A percentile compares a stretch with the other conserved stretches of the same genome.
Evolutionary conservation across 2,113 vertebrate genomes (phyloP).

Genomic region (Hippocampus abdominalis): DNA sequence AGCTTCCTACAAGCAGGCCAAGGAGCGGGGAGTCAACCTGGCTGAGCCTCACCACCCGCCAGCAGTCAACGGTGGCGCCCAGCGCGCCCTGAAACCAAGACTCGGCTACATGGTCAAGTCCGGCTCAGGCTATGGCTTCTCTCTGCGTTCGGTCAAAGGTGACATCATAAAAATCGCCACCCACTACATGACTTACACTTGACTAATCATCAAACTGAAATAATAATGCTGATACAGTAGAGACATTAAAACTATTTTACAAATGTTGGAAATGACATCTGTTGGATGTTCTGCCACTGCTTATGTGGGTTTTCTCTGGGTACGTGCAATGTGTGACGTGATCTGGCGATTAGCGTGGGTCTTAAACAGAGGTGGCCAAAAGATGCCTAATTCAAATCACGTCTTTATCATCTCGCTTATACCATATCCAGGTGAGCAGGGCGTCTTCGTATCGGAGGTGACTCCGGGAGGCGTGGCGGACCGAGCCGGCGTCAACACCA

Average conservation of each 20-base stretch:
- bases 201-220: too few species aligned
- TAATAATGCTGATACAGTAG: too few species aligned
- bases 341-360: too few species aligned
- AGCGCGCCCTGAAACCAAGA: constrained; percentile 65
- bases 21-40: constrained; percentile 69
- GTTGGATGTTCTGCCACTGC: too few species aligned
- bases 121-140: constrained; percentile 80
- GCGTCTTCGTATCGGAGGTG: constrained; percentile 79
- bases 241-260: too few species aligned
- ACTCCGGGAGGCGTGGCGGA: constrained; percentile 73
- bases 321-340: too few species aligned
- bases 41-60: constrained; percentile 41
- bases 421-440: constrained; percentile 67
- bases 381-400: too few species aligned
- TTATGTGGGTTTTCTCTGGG: too few species aligned
- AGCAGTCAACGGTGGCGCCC: constrained; percentile 53
- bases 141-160: constrained; percentile 81
- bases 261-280: too few species aligned
- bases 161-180: background rate
- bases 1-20: constrained; percentile 76
- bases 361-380: too few species aligned
- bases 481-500: constrained; percentile 78
- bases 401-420: background rate
- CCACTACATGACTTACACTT: background rate
- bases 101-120: constrained; percentile 86